phyloP scores from a whole-genome alignment of 2,888 invertebrate species.

The Baronia brevicornis region DNA sequence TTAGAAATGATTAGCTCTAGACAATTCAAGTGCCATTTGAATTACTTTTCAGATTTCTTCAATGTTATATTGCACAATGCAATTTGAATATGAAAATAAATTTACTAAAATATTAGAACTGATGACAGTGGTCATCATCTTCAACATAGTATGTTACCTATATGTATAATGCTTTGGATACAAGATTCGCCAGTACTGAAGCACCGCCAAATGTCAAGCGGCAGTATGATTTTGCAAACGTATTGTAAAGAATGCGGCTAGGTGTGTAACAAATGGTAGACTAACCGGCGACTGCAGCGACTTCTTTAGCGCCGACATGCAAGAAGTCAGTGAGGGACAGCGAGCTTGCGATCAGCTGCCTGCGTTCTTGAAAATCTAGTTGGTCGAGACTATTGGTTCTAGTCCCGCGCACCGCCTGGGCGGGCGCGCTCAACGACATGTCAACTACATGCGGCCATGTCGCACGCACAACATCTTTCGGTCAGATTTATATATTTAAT shows the following conservation, averaged over 20 bases:
- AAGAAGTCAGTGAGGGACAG: constrained; percentile 90
- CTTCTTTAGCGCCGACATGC: constrained; percentile 80
- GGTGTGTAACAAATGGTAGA: constrained; percentile 25
- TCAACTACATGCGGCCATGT: constrained; percentile 69
- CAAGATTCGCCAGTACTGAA: too few species aligned
- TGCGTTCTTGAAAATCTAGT: constrained; percentile 93
- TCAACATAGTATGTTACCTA: too few species aligned
- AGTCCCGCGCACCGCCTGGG: constrained; percentile 70
- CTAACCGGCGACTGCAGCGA: constrained; percentile 71
- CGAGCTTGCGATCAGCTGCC: constrained; percentile 91
- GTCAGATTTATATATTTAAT: constrained; percentile 39
- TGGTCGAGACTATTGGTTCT: constrained; percentile 91
- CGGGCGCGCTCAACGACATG: constrained; percentile 72
- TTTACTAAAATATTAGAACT: too few species aligned
- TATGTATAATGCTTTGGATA: too few species aligned
- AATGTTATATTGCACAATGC: too few species aligned
- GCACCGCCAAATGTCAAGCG: constrained; percentile 8
- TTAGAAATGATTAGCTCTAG: too few species aligned
- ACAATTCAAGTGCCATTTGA: too few species aligned
- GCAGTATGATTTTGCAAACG: constrained; percentile 51
- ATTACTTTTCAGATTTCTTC: too few species aligned
- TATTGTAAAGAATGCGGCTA: constrained; percentile 55
- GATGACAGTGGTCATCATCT: too few species aligned
- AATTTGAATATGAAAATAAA: too few species aligned
- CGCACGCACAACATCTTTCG: constrained; percentile 46